phyloP scores from a whole-genome alignment of 1,140 invertebrate genomes.

The Drosophila grimshawi region DNA sequence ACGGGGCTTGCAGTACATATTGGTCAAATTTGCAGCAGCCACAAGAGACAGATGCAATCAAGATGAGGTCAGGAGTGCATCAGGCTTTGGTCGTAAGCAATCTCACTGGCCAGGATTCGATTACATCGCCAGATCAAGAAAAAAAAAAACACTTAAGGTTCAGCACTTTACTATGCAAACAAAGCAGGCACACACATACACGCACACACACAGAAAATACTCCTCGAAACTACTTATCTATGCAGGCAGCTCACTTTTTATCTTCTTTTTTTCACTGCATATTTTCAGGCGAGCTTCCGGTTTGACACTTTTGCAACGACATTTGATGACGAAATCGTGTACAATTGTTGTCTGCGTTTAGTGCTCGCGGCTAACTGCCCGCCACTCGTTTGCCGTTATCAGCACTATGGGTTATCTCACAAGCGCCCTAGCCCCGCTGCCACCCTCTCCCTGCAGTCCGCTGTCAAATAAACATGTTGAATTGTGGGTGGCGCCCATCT shows the following conservation, averaged over 20 bases:
- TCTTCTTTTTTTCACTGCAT: slow-evolving; percentile 46
- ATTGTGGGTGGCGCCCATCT: slow-evolving; percentile 34
- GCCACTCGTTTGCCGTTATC: slow-evolving; percentile 54
- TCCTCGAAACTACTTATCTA: slow-evolving; percentile 11
- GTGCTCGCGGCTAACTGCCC: slow-evolving; percentile 30
- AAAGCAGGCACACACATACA: slow-evolving; percentile 37
- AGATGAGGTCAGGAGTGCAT: slow-evolving; percentile 66
- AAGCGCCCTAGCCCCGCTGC: not conserved
- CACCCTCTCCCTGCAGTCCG: slow-evolving; percentile 14
- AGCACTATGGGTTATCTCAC: slow-evolving; percentile 36
- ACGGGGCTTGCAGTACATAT: slow-evolving; percentile 6
- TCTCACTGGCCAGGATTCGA: slow-evolving; percentile 60
- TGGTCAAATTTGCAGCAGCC: slow-evolving; percentile 33
- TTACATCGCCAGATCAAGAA: slow-evolving; percentile 64
- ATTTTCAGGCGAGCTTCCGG: slow-evolving; percentile 50
- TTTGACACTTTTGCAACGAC: slow-evolving; percentile 20
- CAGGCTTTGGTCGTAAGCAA: slow-evolving; percentile 43
- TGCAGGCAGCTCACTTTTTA: slow-evolving; percentile 27
- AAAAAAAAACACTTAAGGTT: slow-evolving; percentile 32
- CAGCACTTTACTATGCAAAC: slow-evolving; percentile 74
- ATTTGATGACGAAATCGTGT: slow-evolving; percentile 63
- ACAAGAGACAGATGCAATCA: slow-evolving; percentile 34
- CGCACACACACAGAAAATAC: not conserved
- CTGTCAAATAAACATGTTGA: slow-evolving; percentile 68
- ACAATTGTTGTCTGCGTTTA: slow-evolving; percentile 60